These are phyloP conservation scores for Odiellus spinosus DNA, from an alignment of 2,888 invertebrate genomes.

Conservation along the genomic window DNA sequence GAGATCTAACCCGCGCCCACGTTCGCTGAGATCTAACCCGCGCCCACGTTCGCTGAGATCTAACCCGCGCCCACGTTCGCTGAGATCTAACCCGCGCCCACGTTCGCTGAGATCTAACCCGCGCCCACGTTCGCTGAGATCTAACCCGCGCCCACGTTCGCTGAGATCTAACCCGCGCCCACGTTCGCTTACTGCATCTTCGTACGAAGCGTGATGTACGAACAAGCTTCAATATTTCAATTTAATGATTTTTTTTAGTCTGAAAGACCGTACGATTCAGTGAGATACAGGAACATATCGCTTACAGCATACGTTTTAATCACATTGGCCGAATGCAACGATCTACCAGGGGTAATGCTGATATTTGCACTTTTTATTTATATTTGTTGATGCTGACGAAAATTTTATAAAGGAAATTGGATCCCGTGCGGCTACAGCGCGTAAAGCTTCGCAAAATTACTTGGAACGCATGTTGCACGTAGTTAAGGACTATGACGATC, in stretches of 20 bases:
- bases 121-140: no score
- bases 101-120: no score
- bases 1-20: no score
- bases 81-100: no score
- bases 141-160: no score
- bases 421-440: constrained; percentile 55
- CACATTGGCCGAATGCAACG: constrained; percentile 60
- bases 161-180: no score
- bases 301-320: constrained; percentile 86
- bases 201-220: no score
- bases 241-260: constrained; percentile 9
- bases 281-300: constrained; percentile 50
- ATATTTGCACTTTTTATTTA: not conserved
- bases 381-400: not conserved
- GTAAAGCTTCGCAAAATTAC: constrained; percentile 57
- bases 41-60: no score
- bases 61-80: no score
- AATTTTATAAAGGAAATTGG: constrained; percentile 36
- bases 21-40: no score
- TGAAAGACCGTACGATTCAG: constrained; percentile 15
- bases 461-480: constrained; percentile 65
- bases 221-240: no score
- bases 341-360: constrained; percentile 44
- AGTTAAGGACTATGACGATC: constrained; percentile 49
- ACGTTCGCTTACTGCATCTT: no score